phyloP scores from a whole-genome alignment of 2,888 invertebrate genomes.

The Taphrorychus bicolor region DNA sequence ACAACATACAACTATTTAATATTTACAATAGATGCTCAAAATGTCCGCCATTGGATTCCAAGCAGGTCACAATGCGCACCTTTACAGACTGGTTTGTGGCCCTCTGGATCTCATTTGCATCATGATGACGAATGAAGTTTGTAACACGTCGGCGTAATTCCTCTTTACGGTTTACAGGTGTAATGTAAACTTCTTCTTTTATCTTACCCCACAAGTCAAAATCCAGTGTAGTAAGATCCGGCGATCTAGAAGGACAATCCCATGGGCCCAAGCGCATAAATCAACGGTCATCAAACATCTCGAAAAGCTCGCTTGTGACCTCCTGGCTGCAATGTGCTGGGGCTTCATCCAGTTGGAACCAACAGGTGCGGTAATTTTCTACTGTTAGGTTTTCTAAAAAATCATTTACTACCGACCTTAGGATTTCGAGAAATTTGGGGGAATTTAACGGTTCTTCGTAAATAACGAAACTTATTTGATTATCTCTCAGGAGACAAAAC shows the following conservation, averaged over 20 bases:
- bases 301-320: background rate
- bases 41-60: too few species aligned
- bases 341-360: too few species aligned
- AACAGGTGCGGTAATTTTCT: slow-evolving; percentile 6
- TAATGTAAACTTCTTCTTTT: slow-evolving; percentile 5
- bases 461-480: too few species aligned
- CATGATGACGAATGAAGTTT: too few species aligned
- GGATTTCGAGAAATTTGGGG: slow-evolving; percentile 11
- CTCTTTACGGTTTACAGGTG: background rate
- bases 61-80: too few species aligned
- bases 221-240: slow-evolving; percentile 14
- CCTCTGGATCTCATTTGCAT: too few species aligned
- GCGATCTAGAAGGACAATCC: slow-evolving; percentile 12
- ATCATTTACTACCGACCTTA: slow-evolving; percentile 9
- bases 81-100: too few species aligned
- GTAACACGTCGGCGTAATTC: slow-evolving; percentile 8
- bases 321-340: slow-evolving; percentile 11
- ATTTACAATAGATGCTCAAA: too few species aligned
- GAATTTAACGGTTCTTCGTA: slow-evolving; percentile 13
- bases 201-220: slow-evolving; percentile 7
- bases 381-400: slow-evolving; percentile 11
- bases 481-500: too few species aligned
- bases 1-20: too few species aligned
- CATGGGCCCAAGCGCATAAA: background rate
- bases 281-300: slow-evolving; percentile 14